Conservation (phyloP, 2,113 vertebrate genomes). For the Salvelinus fontinalis region DNA sequence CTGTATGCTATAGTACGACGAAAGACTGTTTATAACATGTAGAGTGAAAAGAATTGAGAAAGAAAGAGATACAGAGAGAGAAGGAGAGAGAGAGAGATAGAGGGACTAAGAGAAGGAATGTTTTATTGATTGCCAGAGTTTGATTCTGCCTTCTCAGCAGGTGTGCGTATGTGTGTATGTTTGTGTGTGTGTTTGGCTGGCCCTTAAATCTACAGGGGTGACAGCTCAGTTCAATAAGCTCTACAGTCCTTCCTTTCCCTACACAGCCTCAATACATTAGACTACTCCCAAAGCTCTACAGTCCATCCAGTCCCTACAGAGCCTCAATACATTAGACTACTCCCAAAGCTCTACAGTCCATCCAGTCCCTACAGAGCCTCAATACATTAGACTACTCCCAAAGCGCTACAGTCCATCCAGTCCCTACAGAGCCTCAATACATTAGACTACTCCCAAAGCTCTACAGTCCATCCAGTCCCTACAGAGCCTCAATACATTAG, state of each 20-base stretch:
- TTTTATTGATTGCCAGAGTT: slow-evolving; percentile 31
- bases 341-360: no score
- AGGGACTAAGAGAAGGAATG: slow-evolving; percentile 18
- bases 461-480: no score
- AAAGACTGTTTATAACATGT: not conserved
- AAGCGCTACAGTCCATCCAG: not conserved
- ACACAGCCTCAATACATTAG: not conserved
- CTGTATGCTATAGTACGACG: not conserved
- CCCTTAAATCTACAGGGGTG: slow-evolving; percentile 1
- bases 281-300: no score
- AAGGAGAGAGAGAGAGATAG: not conserved
- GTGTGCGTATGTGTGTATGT: not conserved
- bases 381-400: no score
- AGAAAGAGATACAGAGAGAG: not conserved
- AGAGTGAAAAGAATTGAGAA: not conserved
- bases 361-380: no score
- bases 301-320: no score
- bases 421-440: not conserved
- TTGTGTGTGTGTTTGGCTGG: not conserved
- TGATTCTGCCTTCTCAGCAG: slow-evolving; percentile 23
- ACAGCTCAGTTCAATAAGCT: slow-evolving; percentile 16
- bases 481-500: not conserved
- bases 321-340: not conserved
- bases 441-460: no score
- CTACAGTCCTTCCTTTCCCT: not conserved